Conservation (phyloP, 2,113 vertebrate species). For the Psophia crepitans region DNA sequence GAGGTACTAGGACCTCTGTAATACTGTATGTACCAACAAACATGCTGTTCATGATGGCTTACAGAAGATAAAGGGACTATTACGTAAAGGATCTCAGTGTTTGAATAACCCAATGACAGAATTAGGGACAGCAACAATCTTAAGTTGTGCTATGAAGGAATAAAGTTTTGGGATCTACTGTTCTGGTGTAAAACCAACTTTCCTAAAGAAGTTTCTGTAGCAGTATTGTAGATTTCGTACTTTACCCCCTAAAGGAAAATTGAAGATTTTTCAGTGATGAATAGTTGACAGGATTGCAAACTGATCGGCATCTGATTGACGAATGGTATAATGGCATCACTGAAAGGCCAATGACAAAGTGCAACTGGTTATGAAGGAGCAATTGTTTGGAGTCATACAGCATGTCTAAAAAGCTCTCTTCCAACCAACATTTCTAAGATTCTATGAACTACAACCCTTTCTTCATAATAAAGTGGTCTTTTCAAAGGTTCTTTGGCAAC, state of each 20-base stretch:
- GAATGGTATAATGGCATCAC: background rate
- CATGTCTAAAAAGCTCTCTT: background rate
- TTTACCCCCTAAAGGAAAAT: background rate
- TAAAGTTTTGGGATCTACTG: background rate
- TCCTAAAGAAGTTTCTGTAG: background rate
- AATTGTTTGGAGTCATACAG: background rate
- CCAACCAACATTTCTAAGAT: background rate
- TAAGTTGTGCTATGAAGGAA: background rate
- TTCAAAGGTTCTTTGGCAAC: background rate
- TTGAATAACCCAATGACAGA: background rate
- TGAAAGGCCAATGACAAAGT: background rate
- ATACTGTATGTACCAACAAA: background rate
- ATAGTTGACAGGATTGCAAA: background rate
- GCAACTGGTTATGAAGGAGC: background rate
- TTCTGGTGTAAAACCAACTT: background rate
- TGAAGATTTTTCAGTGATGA: background rate
- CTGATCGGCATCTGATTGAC: background rate
- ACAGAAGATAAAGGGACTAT: background rate
- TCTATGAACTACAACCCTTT: background rate
- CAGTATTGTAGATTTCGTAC: background rate
- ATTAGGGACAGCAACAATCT: background rate
- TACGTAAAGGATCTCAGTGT: background rate
- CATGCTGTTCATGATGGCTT: background rate
- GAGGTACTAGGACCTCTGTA: too few species aligned
- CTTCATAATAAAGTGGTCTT: background rate